Base-by-base conservation (phyloP, 2,797 vertebrate species). In the Hyperoplus lanceolatus region DNA sequence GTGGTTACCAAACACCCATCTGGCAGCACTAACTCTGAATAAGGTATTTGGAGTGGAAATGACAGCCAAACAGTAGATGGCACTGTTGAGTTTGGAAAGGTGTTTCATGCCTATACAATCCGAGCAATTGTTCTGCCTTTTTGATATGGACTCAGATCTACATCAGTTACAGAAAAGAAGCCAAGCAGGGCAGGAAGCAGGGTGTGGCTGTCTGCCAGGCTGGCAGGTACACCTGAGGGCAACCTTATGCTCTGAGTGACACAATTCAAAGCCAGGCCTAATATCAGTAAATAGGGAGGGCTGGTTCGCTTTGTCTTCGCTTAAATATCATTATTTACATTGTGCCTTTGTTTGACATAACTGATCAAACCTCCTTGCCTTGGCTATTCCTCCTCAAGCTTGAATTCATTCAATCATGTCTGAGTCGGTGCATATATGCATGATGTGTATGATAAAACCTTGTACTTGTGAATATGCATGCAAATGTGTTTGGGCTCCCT, bases 1-100 rank as follows among this genome's bases (percentile, higher is more conserved):
- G 76, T 70, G 55, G 73, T 89, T 89, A 85, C 87, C 74, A 87
- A 89, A 87, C 87, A 50, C 67, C 83, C 82, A 87, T 86, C 77
- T 91, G 87, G 70, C 66, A 65, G 72, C 58, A 57, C 15, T 49
- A 49, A 76, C 67, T 62, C 69, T 38, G 75, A 61, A 48, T 29
- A 29, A 29, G 29, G 29, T 29, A 29, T 16, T 10, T 56, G 53
- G 29, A 38, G 71, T 39, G 69, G 48, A 8, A 55, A 69, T 62
- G 59, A 69, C 70, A 49, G 56, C 58, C 12, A 51, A 56, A 76
- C 84, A 80, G 89, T 81, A 92, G 90, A 83, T 90, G 89, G 90
- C 86, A 81, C 82, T 68, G 16, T 74, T 81, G 86, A 74, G 85
- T 39, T 46, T 49, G 60, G 45, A 79, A 77, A 59, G 38, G n/a